Percentiles rank a stretch among this genome's conserved stretches.
Conservation (phyloP, 2,797 vertebrate species). For the Lepidocolaptes lacrymiger region DNA sequence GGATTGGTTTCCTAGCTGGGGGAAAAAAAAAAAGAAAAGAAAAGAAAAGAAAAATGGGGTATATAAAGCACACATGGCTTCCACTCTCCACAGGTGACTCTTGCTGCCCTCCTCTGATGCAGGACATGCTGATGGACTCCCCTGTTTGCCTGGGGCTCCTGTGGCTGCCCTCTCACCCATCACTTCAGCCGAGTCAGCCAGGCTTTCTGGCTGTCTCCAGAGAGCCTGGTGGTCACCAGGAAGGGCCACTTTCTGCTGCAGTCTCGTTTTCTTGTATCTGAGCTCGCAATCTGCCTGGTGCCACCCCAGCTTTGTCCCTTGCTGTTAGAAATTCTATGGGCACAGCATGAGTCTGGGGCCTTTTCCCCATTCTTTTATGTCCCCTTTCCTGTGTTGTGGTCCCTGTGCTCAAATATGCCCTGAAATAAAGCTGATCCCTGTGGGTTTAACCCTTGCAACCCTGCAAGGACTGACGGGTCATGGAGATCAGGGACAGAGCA, state of each 20-base stretch:
- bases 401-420: neutral
- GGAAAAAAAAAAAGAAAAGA: neutral
- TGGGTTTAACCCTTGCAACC: neutral
- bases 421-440: neutral
- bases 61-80: neutral
- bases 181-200: fast-evolving
- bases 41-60: no score
- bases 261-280: neutral
- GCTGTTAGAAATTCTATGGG: neutral
- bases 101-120: neutral
- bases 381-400: neutral
- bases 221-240: neutral
- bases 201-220: neutral
- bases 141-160: neutral
- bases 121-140: neutral
- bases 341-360: neutral
- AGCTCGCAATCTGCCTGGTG: neutral
- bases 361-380: neutral
- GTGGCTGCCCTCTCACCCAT: fast-evolving
- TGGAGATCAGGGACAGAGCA: neutral
- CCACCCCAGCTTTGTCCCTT: neutral
- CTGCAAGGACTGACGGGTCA: neutral
- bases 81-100: neutral
- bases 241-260: neutral
- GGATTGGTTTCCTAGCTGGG: neutral